Evolutionary conservation across 2,113 vertebrate genomes (phyloP).

Genomic region (Tychaedon coryphoeus): DNA sequence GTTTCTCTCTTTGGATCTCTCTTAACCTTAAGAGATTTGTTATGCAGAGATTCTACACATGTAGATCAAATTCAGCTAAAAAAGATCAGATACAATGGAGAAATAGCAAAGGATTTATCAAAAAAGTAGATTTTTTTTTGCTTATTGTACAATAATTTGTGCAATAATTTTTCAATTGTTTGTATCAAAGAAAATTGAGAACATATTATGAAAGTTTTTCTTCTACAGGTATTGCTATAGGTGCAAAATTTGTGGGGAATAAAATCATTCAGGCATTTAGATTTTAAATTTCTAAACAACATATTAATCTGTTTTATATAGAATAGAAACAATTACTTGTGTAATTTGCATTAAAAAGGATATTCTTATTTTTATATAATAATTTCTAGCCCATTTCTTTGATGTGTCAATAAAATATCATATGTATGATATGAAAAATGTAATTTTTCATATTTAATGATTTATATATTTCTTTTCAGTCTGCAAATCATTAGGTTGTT

Average conservation of each 20-base stretch:
- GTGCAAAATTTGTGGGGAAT: neutral
- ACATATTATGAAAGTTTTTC: neutral
- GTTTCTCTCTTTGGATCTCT: neutral
- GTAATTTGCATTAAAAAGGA: neutral
- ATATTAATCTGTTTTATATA: neutral
- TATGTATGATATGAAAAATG: neutral
- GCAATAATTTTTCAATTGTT: neutral
- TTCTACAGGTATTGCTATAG: neutral
- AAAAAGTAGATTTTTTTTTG: neutral
- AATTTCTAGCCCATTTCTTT: neutral
- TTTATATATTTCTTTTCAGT: neutral
- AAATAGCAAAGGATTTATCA: neutral
- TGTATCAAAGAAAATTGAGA: neutral
- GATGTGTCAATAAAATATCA: fast-evolving
- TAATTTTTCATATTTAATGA: neutral
- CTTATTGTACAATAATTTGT: neutral
- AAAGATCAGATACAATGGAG: neutral
- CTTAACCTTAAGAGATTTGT: neutral
- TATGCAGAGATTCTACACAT: neutral
- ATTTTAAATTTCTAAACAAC: neutral
- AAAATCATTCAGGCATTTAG: neutral
- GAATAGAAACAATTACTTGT: neutral
- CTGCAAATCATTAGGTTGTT: neutral
- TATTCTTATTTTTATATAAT: neutral
- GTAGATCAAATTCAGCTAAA: neutral